Conservation (phyloP, 2,113 vertebrate species). For the Anthoscopus minutus region DNA sequence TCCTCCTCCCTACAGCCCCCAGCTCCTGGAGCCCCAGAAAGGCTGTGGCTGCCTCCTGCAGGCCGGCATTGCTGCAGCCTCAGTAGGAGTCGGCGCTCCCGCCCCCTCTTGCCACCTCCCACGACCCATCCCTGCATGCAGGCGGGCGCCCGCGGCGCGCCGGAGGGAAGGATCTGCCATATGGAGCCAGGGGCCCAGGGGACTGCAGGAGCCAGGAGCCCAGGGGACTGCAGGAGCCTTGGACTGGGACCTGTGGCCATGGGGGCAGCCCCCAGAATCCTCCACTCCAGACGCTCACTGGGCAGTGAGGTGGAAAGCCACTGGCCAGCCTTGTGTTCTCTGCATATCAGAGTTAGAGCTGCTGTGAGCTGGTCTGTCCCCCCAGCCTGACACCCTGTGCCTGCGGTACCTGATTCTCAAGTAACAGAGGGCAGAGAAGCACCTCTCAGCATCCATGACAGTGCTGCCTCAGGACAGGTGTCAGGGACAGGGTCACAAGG, state of each 20-base stretch:
- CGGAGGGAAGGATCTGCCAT: background rate
- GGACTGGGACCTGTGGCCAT: background rate
- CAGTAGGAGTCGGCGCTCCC: background rate
- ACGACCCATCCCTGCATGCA: fast-evolving
- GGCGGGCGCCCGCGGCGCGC: background rate
- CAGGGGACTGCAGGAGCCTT: background rate
- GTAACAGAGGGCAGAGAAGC: fast-evolving
- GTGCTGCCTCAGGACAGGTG: background rate
- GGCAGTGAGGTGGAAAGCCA: background rate
- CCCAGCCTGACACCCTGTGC: fast-evolving
- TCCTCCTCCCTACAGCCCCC: fast-evolving
- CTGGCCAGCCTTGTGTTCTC: fast-evolving
- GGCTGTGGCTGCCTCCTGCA: background rate
- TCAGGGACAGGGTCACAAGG: background rate
- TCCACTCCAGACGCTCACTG: fast-evolving
- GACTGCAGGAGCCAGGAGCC: background rate
- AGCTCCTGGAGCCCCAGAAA: background rate
- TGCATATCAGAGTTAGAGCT: background rate
- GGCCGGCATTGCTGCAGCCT: background rate
- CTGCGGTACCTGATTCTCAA: background rate
- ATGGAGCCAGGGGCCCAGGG: background rate
- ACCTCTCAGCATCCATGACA: background rate
- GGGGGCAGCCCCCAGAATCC: background rate
- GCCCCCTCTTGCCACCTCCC: fast-evolving
- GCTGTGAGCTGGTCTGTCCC: background rate